These are phyloP conservation scores for Celastrina argiolus DNA, from an alignment of 2,888 invertebrate genomes.

Conservation along the genomic window DNA sequence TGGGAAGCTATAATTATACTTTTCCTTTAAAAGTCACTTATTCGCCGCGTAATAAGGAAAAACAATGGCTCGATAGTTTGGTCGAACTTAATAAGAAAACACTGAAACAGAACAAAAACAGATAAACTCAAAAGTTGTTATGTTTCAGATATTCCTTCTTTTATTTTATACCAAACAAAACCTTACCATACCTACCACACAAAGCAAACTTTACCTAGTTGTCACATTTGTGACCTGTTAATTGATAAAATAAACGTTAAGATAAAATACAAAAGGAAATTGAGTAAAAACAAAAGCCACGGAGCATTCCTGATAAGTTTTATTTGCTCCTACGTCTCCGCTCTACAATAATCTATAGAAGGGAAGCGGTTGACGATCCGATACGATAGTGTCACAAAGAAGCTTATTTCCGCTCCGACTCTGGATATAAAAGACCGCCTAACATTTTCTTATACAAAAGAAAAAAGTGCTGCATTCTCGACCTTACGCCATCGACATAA, in stretches of 20 bases:
- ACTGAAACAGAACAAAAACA: too few species aligned
- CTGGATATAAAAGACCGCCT: constrained; percentile 54
- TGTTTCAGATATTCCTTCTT: neutral
- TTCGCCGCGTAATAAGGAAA: too few species aligned
- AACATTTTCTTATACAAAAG: constrained; percentile 42
- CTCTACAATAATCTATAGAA: constrained; percentile 70
- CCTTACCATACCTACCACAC: neutral
- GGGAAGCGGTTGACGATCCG: constrained; percentile 73
- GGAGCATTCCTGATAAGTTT: constrained; percentile 50
- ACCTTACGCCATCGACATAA: constrained; percentile 33
- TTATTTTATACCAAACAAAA: neutral
- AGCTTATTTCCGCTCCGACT: constrained; percentile 72
- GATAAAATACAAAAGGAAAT: constrained; percentile 13
- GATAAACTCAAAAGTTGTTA: too few species aligned
- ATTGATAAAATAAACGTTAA: neutral
- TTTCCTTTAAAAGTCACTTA: too few species aligned
- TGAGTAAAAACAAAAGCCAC: constrained; percentile 28
- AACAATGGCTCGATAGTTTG: too few species aligned
- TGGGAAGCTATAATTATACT: too few species aligned
- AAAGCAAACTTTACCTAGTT: neutral
- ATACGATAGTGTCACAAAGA: constrained; percentile 74
- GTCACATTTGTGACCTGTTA: neutral
- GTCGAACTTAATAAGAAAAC: too few species aligned
- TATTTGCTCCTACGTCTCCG: constrained; percentile 68
- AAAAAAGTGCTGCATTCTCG: constrained; percentile 32